Base-by-base conservation (phyloP, 2,888 invertebrate genomes). In the Melanophora roralis region DNA sequence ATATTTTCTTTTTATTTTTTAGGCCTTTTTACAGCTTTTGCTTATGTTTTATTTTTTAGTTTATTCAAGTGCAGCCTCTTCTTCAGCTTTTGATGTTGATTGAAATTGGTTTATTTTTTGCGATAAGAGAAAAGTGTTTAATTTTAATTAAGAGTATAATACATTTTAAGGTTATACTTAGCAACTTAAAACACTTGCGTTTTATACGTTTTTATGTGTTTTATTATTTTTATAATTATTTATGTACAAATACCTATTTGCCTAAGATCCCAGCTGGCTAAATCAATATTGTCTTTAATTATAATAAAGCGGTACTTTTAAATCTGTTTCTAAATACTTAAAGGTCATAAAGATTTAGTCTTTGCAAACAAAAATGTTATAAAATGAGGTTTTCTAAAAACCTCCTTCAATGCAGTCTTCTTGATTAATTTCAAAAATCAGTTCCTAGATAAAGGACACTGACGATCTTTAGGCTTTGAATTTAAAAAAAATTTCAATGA, bases 21-120 rank as follows among this genome's bases (percentile, higher is more conserved):
- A 67, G 36, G 47, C 21, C 16, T 34, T 2, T 68, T 60, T 45
- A 75, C 53, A 75, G 65, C 74, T 49, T 65, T 53, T 34, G 21
- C 34, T n/a, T n/a, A n/a, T n/a, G 32, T 11, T 78, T 34, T 45
- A 72, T 69, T 74, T 45, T 57, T 62, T 38, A 27, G 60, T 60
- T 19, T 78, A 78, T 45, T 86, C 86, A 84, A 84, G 83, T 82
- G 84, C 74, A 64, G 86, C 88, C 84, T 87, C 86, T 85, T 75
- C 87, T 84, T 87, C 87, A 84, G 88, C 87, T 87, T 85, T 82
- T 83, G 81, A 81, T 83, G 27, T 27, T 27, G 51, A 53, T 67
- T 80, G 64, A 80, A 59, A 80, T 32, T 68, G 53, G 53, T 59
- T 32, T 53, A 5, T 27, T 47, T 49, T 5, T 64, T 65, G 45